Conservation (phyloP, 2,888 invertebrate genomes). For the Melangyna quadrimaculata region DNA sequence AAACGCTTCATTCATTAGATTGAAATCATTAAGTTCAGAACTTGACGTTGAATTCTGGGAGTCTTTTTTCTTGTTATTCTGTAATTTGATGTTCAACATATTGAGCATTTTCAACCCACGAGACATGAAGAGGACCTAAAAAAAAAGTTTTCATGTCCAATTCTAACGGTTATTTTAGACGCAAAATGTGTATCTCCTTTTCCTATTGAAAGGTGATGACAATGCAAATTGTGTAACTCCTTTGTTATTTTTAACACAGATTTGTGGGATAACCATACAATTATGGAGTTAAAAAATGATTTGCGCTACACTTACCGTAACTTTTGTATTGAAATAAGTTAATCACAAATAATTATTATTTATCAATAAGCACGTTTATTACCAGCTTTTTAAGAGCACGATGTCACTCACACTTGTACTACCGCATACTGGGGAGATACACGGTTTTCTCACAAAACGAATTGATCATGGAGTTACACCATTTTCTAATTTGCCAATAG, state of each 20-base stretch:
- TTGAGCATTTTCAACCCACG: too few species aligned
- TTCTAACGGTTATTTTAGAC: neutral
- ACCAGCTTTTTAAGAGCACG: too few species aligned
- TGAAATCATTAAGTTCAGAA: too few species aligned
- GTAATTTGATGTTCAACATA: too few species aligned
- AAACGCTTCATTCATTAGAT: too few species aligned
- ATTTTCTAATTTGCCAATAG: too few species aligned
- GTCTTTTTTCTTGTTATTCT: too few species aligned
- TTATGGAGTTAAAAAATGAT: too few species aligned
- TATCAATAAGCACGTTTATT: too few species aligned
- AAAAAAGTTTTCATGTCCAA: too few species aligned
- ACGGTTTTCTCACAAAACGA: neutral
- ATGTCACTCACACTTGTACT: neutral
- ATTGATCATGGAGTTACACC: neutral
- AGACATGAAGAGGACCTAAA: too few species aligned
- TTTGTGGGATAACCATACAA: neutral
- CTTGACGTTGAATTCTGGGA: too few species aligned
- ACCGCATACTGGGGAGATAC: neutral
- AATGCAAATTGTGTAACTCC: neutral
- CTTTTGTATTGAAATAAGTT: neutral
- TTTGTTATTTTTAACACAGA: neutral
- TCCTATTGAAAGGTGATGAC: neutral
- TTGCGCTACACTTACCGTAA: neutral
- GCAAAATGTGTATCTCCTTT: neutral
- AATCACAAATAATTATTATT: neutral